These are phyloP conservation scores for Cliona cf. orientalis DNA, from an alignment of 37 sponge, comb jelly and placozoan species.

Conservation along the genomic window DNA sequence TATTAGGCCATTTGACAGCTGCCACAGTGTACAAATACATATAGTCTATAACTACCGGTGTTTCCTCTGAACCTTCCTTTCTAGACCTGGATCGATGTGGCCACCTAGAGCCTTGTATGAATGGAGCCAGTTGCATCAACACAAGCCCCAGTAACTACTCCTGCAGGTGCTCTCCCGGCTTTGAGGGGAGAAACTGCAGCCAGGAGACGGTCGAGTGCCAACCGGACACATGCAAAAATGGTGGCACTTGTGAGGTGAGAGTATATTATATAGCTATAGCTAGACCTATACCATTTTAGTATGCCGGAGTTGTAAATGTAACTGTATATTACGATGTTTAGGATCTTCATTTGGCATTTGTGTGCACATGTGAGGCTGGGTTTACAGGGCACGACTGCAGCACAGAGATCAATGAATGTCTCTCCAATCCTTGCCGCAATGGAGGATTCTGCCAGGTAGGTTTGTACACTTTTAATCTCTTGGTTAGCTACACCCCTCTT, in stretches of 20 bases:
- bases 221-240: slow-evolving; percentile 37
- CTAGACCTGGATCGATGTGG: slow-evolving; percentile 33
- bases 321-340: not conserved
- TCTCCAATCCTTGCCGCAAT: not conserved
- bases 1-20: too few relatives aligned
- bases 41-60: too few relatives aligned
- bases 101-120: slow-evolving; percentile 17
- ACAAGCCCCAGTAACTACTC: slow-evolving; percentile 34
- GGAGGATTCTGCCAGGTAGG: not conserved
- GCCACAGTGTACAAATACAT: too few relatives aligned
- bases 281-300: too few relatives aligned
- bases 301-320: too few relatives aligned
- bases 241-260: slow-evolving; percentile 41
- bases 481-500: too few relatives aligned
- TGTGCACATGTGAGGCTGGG: not conserved
- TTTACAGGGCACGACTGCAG: not conserved
- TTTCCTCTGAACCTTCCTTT: too few relatives aligned
- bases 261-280: too few relatives aligned
- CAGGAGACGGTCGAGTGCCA: slow-evolving; percentile 34
- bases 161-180: slow-evolving; percentile 48
- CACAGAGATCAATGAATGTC: not conserved
- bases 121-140: slow-evolving; percentile 35
- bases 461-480: too few relatives aligned
- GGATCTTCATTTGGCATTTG: not conserved
- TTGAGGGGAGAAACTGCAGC: slow-evolving; percentile 16